These are phyloP conservation scores for Rallus limicola DNA, from an alignment of 2,113 vertebrate species.

Conservation along the genomic window DNA sequence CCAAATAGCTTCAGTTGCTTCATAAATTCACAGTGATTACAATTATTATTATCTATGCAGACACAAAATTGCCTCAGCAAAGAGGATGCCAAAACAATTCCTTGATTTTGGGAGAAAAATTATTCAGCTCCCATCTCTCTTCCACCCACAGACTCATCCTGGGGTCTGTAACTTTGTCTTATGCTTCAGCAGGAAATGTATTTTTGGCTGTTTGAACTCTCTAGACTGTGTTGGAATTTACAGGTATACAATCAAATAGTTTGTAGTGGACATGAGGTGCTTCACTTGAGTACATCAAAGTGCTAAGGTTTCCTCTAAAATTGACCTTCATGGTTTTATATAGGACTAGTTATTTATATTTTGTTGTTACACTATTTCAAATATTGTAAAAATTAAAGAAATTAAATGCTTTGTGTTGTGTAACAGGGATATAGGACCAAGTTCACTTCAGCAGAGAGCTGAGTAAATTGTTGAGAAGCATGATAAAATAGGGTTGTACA, in stretches of 20 bases:
- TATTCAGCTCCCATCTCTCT: neutral
- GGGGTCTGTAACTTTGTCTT: neutral
- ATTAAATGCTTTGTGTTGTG: neutral
- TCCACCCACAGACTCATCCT: neutral
- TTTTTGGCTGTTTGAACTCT: neutral
- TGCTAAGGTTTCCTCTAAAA: neutral
- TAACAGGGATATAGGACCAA: neutral
- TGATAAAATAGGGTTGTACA: neutral
- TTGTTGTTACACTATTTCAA: neutral
- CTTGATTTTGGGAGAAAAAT: neutral
- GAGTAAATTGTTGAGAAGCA: neutral
- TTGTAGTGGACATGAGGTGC: neutral
- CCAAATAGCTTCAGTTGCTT: neutral
- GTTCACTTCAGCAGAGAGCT: neutral
- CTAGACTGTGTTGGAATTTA: neutral
- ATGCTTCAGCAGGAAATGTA: neutral
- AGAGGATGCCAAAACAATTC: conserved; percentile 5
- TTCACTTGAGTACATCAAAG: neutral
- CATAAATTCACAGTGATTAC: conserved; percentile 30
- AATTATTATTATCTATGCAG: conserved; percentile 6
- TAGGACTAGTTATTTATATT: neutral
- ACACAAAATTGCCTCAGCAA: conserved; percentile 10
- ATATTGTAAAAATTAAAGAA: neutral
- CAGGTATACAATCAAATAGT: neutral
- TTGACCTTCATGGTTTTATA: neutral